A percentile compares a stretch with the other conserved stretches of the same genome.
Conservation (phyloP, 2,797 vertebrate species). For the Acestrorhynchus altus region DNA sequence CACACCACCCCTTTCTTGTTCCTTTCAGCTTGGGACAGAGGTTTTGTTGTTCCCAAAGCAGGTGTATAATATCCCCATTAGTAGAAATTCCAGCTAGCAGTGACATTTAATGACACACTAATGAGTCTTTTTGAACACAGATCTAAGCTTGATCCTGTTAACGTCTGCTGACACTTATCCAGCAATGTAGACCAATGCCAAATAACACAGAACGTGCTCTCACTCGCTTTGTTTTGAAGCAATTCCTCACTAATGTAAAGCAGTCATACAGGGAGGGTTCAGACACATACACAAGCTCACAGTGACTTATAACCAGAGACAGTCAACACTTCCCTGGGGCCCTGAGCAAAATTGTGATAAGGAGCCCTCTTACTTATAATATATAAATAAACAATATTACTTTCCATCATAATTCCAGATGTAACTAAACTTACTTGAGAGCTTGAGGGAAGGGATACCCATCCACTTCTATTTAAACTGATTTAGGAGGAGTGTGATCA, state of each 20-base stretch:
- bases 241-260: neutral
- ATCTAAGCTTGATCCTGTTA: conserved; percentile 13
- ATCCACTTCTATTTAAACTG: no score
- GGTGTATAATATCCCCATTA: neutral
- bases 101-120: conserved; percentile 8
- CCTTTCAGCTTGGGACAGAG: neutral
- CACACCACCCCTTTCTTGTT: neutral
- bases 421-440: no score
- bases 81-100: neutral
- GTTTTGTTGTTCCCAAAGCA: neutral
- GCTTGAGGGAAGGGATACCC: no score
- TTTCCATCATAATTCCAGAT: no score
- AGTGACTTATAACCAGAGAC: no score
- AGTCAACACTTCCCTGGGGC: no score
- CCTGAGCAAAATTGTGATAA: no score
- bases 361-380: no score
- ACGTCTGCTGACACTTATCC: conserved; percentile 17
- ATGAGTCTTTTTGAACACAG: conserved; percentile 9
- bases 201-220: neutral
- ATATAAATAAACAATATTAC: no score
- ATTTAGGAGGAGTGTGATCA: no score
- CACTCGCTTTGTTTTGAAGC: neutral
- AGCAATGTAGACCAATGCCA: neutral
- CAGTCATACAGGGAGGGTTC: neutral
- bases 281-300: no score